Base-by-base conservation (phyloP, 2,797 vertebrate genomes). In the Takifugu rubripes region DNA sequence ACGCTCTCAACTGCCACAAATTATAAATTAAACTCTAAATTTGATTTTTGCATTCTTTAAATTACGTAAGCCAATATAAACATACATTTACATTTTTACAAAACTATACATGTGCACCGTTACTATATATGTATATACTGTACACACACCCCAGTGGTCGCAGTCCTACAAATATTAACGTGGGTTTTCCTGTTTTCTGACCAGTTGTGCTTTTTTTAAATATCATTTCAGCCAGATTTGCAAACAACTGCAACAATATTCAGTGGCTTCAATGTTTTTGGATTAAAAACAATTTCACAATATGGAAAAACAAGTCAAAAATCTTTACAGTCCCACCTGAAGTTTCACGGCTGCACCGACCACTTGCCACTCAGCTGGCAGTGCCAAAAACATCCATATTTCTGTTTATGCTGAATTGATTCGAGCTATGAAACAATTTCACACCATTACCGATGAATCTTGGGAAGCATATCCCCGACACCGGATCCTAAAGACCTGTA, bases 11-110 rank as follows among this genome's bases (percentile, higher is more conserved):
- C 84, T 84, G 86, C 84, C 86, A 89, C 87, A 85, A 82, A 75
- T 84, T 89, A 89, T 89, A 92, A 92, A 90, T 92, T 88, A 92
- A 88, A 90, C 86, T 88, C 84, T 90, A 88, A 89, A 84, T 87
- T 88, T 75, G 86, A 89, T 87, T 86, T 88, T 81, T 84, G 86
- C 89, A 91, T 90, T 88, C 86, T 84, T 90, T 90, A 86, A 91
- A 90, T 91, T 90, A 91, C 84, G 79, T 87, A 87, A 85, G 88
- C 83, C 54, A 77, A 87, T 90, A 92, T 89, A 91, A 88, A 91
- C 88, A 89, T 60, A 86, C 77, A 86, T 89, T 84, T 91, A 91
- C 89, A 89, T 89, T 90, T 88, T 84, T 90, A 89, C 88, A 90
- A 60, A 87, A 84, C 83, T 91, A 87, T 90, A 87, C 85, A 90